Percentiles rank a stretch among this genome's conserved stretches.
Evolutionary conservation across 2,888 invertebrate genomes (phyloP).

Genomic region (Atethmia centrago): DNA sequence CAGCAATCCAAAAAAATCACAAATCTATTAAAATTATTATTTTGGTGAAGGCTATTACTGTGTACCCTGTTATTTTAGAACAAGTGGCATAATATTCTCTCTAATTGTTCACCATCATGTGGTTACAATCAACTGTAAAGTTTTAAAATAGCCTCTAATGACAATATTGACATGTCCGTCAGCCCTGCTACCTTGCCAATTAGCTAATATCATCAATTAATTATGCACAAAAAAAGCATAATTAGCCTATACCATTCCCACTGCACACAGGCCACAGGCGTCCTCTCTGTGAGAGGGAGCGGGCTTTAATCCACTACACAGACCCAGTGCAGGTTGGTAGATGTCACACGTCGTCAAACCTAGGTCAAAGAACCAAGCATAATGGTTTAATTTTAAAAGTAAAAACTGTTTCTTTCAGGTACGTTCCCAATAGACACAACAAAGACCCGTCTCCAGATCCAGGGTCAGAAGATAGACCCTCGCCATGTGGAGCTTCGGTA

Average conservation of each 20-base stretch:
- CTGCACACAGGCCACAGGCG: too few relatives aligned
- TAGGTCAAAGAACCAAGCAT: too few relatives aligned
- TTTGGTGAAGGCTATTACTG: background rate
- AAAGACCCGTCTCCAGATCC: constrained; percentile 98
- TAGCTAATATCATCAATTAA: background rate
- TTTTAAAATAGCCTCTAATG: background rate
- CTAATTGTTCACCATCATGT: too few relatives aligned
- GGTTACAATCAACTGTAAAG: background rate
- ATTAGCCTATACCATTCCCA: background rate
- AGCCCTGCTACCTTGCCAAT: background rate
- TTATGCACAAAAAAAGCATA: background rate
- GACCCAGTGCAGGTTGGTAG: too few relatives aligned
- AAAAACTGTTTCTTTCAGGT: constrained; percentile 87
- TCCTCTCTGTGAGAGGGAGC: background rate
- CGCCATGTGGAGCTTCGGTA: constrained; percentile 94
- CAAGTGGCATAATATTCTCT: too few relatives aligned
- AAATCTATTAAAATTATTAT: too few relatives aligned
- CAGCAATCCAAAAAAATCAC: too few relatives aligned
- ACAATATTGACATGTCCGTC: background rate
- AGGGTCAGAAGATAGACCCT: constrained; percentile 96
- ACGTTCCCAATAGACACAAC: constrained; percentile 99
- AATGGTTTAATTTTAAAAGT: background rate
- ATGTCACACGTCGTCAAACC: too few relatives aligned
- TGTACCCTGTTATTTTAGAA: background rate
- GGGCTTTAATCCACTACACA: background rate